Evolutionary conservation across 1,140 invertebrate species (phyloP).

Genomic region (Diploscapter pachys): DNA sequence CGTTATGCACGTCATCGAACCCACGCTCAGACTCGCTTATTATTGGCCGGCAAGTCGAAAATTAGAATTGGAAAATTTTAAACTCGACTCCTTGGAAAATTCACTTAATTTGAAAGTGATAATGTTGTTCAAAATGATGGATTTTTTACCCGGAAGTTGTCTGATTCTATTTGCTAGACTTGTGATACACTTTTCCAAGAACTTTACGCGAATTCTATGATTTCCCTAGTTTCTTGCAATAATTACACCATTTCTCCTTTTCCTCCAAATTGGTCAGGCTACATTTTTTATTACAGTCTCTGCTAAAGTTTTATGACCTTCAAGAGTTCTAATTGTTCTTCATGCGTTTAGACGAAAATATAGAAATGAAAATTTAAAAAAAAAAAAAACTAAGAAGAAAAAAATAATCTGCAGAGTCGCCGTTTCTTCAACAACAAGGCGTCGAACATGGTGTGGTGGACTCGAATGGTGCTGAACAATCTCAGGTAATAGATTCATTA

Average conservation of each 20-base stretch:
- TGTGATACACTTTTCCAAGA: background rate
- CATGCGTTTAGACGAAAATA: too few relatives aligned
- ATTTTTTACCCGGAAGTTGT: background rate
- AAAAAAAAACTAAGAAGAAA: too few relatives aligned
- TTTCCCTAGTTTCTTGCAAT: too few relatives aligned
- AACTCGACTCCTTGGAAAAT: background rate
- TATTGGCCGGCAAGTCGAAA: conserved; percentile 24
- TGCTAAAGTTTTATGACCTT: too few relatives aligned
- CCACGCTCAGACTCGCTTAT: conserved; percentile 19
- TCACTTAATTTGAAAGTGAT: background rate
- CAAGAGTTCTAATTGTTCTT: too few relatives aligned
- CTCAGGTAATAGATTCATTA: background rate
- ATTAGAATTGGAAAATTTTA: background rate
- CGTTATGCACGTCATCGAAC: conserved; percentile 28
- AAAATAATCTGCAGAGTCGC: conserved; percentile 11
- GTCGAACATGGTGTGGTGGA: conserved; percentile 31
- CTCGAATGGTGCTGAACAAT: conserved; percentile 19
- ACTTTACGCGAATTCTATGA: too few relatives aligned
- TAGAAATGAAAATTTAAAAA: too few relatives aligned
- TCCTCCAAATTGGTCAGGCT: too few relatives aligned
- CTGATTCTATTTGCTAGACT: background rate
- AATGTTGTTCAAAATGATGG: background rate
- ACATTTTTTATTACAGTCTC: too few relatives aligned
- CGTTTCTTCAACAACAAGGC: conserved; percentile 10
- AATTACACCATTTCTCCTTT: too few relatives aligned